Evolutionary conservation across 1,140 invertebrate species (phyloP), one percentile per base, ranked within the genome.

Genomic region (Drosophila paulistorum): DNA sequence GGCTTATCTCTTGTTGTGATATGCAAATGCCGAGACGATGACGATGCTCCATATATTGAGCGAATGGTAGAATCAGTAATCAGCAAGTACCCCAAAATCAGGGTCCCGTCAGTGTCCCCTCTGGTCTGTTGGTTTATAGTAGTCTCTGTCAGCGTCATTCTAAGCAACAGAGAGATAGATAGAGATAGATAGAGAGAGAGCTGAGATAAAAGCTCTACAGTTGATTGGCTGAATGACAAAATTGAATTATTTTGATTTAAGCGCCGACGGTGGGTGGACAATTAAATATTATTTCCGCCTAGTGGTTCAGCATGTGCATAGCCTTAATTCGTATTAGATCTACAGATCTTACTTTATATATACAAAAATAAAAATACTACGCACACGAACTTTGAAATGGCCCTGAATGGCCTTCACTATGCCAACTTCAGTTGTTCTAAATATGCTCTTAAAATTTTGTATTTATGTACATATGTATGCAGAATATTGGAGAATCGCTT

Each of bases 181-280:
- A 30, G 30, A 30, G 30, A 51, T 51, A 51, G 30, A 30, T 0
- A 7, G 5, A 30, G 30, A 30, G 68, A 72, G 78, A 85, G 20
- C 20, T 23, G 86, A 51, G 45, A 51, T 51, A 51, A 81, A 86
- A 83, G 68, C 65, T 82, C 79, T 87, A 71, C 55, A 67, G 61
- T 89, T 89, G 84, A 89, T 89, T 89, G 85, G 74, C 82, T 90
- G 79, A 90, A 90, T 90, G 87, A 86, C 79, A 86, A 80, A 90
- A 90, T 90, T 90, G 78, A 90, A 90, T 86, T 90, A 87, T 82
- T 90, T 90, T 90, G 79, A 90, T 83, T 90, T 90, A 79, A 86
- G 67, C 73, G 79, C 79, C 73, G 87, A 67, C 77, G 75, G 87
- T 86, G 82, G 77, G 82, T 87, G 84, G 84, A 87, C 84, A 87